Evolutionary conservation across 2,113 vertebrate genomes (phyloP), one percentile per base, ranked within the genome.

Genomic region (Pangasianodon hypophthalmus): DNA sequence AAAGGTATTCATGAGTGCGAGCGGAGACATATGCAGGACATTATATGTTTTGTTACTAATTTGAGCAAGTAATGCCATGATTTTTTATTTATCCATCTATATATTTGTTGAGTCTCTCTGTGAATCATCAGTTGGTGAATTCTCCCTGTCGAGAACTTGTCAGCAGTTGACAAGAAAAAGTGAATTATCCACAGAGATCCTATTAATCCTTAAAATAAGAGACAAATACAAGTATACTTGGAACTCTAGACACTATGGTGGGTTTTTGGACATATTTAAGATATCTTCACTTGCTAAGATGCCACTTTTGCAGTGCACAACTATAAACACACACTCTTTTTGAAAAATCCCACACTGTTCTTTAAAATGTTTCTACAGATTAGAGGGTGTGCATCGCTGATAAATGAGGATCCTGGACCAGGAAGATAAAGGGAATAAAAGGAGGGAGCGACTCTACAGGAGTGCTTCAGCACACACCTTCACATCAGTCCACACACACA

Each of bases 381-480:
- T 14, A n/a, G 48, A 18, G 48, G 19, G 79, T 32, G 29, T 81
- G 79, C 6, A 48, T 50, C 46, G 32, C 13, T 32, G 79, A 81
- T 54, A 81, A 54, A 81, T 81, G 79, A 52, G 29, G 13, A 81
- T 14, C 79, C 79, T 58, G 56, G 86, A 71, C 13, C 24, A 37
- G 88, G 37, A 52, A 26, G 54, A 32, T 58, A 60, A 83, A 48
- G 24, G 58, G 44, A 69, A 7, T 69, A 67, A 24, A n/a, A 11
- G 26, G 69, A 41, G 14, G 52, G 60, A 60, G 32, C 52, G 18
- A 48, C 2, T 56, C 4, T 75, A 52, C 50, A 62, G 71, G 52
- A 83, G 32, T 18, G 48, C 75, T 87, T 88, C 48, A 90, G 16
- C 67, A 54, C 84, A 69, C 50, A 67, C 56, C 52, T 24, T 50